Percentiles rank a stretch among this genome's conserved stretches.
Conservation (phyloP, 64 coral and sea anemone species). For the Montipora efflorescens region DNA sequence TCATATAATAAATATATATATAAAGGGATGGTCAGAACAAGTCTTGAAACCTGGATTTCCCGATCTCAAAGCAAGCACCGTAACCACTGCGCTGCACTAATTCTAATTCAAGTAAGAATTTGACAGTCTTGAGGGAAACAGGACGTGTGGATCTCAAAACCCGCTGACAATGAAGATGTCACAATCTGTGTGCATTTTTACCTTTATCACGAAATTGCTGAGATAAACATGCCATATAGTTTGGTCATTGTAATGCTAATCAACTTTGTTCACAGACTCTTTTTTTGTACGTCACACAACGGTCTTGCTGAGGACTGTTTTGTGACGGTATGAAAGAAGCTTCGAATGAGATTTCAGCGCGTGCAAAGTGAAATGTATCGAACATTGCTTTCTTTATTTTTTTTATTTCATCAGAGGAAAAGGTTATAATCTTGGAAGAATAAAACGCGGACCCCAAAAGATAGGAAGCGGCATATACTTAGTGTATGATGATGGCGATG, state of each 20-base stretch:
- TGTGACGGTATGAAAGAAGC: too few relatives aligned
- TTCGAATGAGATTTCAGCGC: too few relatives aligned
- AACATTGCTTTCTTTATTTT: neutral
- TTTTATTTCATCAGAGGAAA: neutral
- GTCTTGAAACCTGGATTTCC: too few relatives aligned
- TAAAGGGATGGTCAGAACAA: too few relatives aligned
- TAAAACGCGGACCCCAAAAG: conserved; percentile 34
- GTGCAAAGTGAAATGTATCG: neutral
- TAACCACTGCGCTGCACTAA: neutral
- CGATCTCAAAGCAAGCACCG: too few relatives aligned
- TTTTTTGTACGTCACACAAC: too few relatives aligned
- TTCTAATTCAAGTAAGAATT: neutral
- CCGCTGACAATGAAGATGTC: neutral
- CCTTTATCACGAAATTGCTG: too few relatives aligned
- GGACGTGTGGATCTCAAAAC: neutral
- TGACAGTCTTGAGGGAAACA: neutral
- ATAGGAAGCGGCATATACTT: conserved; percentile 45
- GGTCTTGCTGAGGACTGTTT: too few relatives aligned
- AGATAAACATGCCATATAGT: too few relatives aligned
- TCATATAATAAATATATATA: too few relatives aligned
- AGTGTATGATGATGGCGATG: conserved; percentile 36
- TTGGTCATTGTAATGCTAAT: too few relatives aligned
- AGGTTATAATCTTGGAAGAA: conserved; percentile 38
- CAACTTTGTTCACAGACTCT: too few relatives aligned
- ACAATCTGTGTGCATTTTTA: neutral